phyloP scores from a whole-genome alignment of 2,797 vertebrate species.

The Liparis tanakae region DNA sequence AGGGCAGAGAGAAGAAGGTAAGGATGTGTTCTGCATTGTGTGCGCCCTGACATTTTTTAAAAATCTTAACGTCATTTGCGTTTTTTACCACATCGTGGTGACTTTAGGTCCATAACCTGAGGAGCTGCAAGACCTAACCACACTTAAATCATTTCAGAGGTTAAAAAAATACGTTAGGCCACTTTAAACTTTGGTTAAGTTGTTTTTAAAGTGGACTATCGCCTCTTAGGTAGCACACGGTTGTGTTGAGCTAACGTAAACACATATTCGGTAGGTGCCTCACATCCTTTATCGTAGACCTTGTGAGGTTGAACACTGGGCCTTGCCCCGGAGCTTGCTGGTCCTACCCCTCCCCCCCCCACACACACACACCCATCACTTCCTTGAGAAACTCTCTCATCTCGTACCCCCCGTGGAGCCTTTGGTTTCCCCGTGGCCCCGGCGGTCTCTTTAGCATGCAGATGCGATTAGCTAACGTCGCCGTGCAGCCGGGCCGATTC shows the following conservation, averaged over 20 bases:
- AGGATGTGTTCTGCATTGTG: slow-evolving; percentile 25
- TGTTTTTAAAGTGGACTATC: neutral
- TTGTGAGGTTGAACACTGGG: slow-evolving; percentile 15
- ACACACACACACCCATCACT: slow-evolving; percentile 7
- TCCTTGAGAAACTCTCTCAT: slow-evolving; percentile 25
- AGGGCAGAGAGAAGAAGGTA: slow-evolving; percentile 38
- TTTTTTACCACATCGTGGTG: neutral
- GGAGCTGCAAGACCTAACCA: neutral
- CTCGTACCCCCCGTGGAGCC: slow-evolving; percentile 32
- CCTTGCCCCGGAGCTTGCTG: neutral
- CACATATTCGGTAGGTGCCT: neutral
- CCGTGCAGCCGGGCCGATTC: slow-evolving; percentile 66
- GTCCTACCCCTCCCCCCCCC: too few relatives aligned
- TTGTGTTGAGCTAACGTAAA: neutral
- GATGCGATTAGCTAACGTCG: slow-evolving; percentile 80
- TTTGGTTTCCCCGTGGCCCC: slow-evolving; percentile 50
- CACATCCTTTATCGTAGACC: slow-evolving; percentile 15
- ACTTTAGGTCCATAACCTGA: neutral
- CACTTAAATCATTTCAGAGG: neutral
- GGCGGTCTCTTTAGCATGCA: slow-evolving; percentile 75
- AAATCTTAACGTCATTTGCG: neutral
- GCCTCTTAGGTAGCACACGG: neutral
- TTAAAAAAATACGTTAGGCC: neutral
- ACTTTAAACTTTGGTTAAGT: neutral
- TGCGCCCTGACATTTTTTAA: neutral